A percentile compares a stretch with the other conserved stretches of the same genome.
Conservation (phyloP, 2,113 vertebrate species). For the Capreolus pygargus region DNA sequence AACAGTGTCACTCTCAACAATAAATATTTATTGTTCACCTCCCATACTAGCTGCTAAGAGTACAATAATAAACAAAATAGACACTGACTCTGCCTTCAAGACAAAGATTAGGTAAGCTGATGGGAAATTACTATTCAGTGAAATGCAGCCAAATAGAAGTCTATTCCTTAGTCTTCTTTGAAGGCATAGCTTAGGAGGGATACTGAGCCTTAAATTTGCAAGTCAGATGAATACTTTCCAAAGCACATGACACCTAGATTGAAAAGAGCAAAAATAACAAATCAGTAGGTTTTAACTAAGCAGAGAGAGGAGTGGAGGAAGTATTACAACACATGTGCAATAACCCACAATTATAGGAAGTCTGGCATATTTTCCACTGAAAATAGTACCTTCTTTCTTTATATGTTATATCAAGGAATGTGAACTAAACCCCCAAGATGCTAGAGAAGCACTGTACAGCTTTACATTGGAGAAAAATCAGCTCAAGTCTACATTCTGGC, state of each 20-base stretch:
- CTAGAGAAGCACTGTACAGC: neutral
- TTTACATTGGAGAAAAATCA: conserved; percentile 32
- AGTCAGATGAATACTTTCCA: neutral
- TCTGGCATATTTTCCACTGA: neutral
- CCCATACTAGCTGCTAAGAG: neutral
- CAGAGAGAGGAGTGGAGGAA: neutral
- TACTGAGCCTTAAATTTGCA: neutral
- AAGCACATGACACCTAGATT: neutral
- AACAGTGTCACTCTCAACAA: neutral
- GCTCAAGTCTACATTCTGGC: neutral
- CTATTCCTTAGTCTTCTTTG: neutral
- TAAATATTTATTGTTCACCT: neutral
- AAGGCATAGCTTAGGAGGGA: neutral
- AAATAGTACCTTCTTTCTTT: neutral
- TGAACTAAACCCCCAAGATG: neutral
- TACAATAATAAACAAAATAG: neutral
- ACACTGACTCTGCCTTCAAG: neutral
- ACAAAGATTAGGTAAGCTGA: neutral
- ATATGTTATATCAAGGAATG: neutral
- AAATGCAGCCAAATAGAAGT: neutral
- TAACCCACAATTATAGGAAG: neutral
- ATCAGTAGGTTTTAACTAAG: neutral
- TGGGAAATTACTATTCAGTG: neutral
- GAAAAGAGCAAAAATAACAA: neutral
- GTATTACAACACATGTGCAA: neutral